Base-by-base conservation (phyloP, 1,140 invertebrate species). In the Bombyx mandarina region DNA sequence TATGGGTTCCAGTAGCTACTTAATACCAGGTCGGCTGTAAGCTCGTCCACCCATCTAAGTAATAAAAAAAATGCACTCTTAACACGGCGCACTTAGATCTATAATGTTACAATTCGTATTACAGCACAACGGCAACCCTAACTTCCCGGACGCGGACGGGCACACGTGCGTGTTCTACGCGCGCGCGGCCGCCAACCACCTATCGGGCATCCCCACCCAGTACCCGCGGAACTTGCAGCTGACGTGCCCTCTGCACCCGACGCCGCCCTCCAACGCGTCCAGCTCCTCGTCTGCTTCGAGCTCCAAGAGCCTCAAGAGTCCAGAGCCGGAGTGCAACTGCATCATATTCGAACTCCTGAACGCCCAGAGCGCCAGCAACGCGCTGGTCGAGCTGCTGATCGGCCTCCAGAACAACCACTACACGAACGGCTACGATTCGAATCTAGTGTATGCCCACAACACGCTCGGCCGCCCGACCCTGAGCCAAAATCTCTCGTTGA, bases 51-150 rank as follows among this genome's bases (percentile, higher is more conserved):
- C 12, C 12, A 18, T 18, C 12, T 18, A 18, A 18, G 12, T 1
- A 18, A 18, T 18, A 18, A 18, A 18, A 50, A 45, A 7, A 7
- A 49, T n/a, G 3, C 5, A 8, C 26, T 18, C 43, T 44, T n/a
- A 46, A 45, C 45, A 42, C 9, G 7, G 5, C 3, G 26, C 8
- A 12, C 1, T n/a, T 1, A 45, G 3, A 54, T 7, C 7, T 35
- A 35, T 35, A 35, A 45, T 44, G 44, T 1, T 54, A 7, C 10
- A 6, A 55, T 22, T 46, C 10, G 8, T n/a, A n/a, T 22, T 45
- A 48, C 79, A 89, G 87, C 86, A 89, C 77, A 88, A 89, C 67
- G 87, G 82, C 67, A 88, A 89, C 67, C 86, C 88, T 0, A 88
- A 89, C 75, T 83, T 76, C 68, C 80, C 83, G 43, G 88, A 88